Evolutionary conservation across 2,113 vertebrate species (phyloP), one percentile per base, ranked within the genome.

Genomic region (Monopterus albus): DNA sequence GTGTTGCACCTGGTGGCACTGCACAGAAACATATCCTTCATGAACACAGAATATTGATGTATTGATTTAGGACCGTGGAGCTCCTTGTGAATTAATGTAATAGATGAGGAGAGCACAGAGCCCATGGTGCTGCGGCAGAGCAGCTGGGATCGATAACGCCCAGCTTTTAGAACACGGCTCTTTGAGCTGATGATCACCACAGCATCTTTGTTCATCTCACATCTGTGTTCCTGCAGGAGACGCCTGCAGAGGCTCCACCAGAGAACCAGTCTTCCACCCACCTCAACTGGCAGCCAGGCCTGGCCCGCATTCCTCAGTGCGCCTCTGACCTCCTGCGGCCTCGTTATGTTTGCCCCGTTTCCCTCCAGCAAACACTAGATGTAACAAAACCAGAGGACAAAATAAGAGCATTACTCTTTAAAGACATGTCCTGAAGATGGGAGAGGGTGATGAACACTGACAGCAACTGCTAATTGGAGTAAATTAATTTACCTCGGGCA

Each of bases 401-500:
- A 91, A 88, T 78, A 78, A 86, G 84, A 84, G 66, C 85, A 88
- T 91, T 83, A 89, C 86, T 92, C 89, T 91, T 91, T 91, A 78
- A 87, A 85, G 77, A 77, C 21, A 15, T 35, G 68, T 75, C 66
- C 64, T 43, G 63, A 36, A 70, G 68, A 50, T 39, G 65, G 23
- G 71, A 85, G 92, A 92, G 81, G 68, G 80, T 92, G 89, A 94
- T 92, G 87, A 57, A n/a, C 68, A 62, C 85, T 92, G 94, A 93
- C 92, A 93, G 91, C 36, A 72, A 59, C 87, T 83, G 85, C 92
- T 95, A 94, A 94, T 93, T 92, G 93, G 92, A 87, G 85, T 92
- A 93, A 93, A 93, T 94, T 88, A 83, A 92, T 94, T 93, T 92
- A 93, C 90, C 92, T 88, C 72, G 51, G 88, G 92, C 85, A 75